Base-by-base conservation (phyloP, 2,888 invertebrate species). In the Epirrhoe alternata region DNA sequence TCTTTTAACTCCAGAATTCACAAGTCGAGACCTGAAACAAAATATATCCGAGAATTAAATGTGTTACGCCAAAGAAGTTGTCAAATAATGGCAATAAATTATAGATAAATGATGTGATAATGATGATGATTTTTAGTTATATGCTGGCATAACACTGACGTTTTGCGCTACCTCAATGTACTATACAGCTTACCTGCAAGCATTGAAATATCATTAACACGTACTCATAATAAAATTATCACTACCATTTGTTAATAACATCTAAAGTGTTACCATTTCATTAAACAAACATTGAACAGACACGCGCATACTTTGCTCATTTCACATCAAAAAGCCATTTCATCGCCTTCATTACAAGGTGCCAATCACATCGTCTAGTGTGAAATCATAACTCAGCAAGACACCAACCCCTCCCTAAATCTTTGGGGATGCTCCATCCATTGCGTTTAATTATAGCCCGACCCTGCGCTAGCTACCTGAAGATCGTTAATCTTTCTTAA, bases 401-500 rank as follows among this genome's bases (percentile, higher is more conserved):
- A 88, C 92, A 87, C 90, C 86, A 83, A 84, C 92, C 89, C 86
- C 89, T 85, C 84, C 82, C 86, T 90, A 89, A 91, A 91, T 91
- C 92, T 91, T 90, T 81, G 80, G 89, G 88, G 89, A 89, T 87
- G 88, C 84, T 83, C 88, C 88, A 90, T 91, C 90, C 85, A 90
- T 90, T 88, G 90, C 91, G 90, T 92, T 92, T 93, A 92, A 93
- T 93, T 93, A 93, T 89, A 87, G 83, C 87, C 83, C 87, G 85
- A 87, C 87, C 88, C 89, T 86, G 85, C 84, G 82, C 81, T 84
- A 87, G 80, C 80, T 90, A 92, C 92, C 91, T 92, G 92, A 83
- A 85, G 86, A 87, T 92, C 92, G 93, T 93, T 92, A 93, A 93
- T 93, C 92, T 93, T 92, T 92, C 92, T 91, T 90, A 91, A 91